Conservation (phyloP, 2,113 vertebrate species). For the Todiramphus saurophagus region DNA sequence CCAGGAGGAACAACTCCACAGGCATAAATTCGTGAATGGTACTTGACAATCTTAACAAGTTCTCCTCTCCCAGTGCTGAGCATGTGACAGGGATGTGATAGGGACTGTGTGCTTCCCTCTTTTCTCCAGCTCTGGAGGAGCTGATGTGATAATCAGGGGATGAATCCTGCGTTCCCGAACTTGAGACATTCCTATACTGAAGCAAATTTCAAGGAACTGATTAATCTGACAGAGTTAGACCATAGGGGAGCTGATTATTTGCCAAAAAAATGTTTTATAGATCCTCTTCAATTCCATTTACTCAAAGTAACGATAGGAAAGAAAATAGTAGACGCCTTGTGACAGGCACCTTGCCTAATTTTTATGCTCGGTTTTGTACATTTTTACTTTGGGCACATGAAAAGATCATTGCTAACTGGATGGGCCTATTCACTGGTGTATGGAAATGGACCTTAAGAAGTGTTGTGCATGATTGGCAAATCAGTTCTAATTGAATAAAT, state of each 20-base stretch:
- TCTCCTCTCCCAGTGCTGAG: conserved; percentile 16
- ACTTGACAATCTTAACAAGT: conserved; percentile 74
- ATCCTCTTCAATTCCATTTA: not conserved
- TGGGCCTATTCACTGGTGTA: conserved; percentile 66
- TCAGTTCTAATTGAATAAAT: conserved; percentile 85
- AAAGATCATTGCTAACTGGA: conserved; percentile 75
- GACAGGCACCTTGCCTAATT: not conserved
- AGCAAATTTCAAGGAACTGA: not conserved
- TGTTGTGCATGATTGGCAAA: conserved; percentile 76
- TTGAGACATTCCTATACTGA: not conserved
- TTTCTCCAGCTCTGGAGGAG: not conserved
- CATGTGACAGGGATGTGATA: not conserved
- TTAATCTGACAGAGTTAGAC: conserved; percentile 13
- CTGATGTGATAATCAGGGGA: not conserved
- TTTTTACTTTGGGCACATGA: conserved; percentile 23
- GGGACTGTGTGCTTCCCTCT: not conserved
- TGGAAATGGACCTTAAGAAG: conserved; percentile 68
- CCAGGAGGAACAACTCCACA: conserved; percentile 67
- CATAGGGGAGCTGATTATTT: not conserved
- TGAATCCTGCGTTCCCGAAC: not conserved
- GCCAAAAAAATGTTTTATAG: not conserved
- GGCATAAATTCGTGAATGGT: conserved; percentile 75
- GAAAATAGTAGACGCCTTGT: not conserved
- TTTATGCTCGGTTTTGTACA: not conserved
- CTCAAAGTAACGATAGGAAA: not conserved